Conservation (phyloP, 2,113 vertebrate species). For the Cebidichthys violaceus region DNA sequence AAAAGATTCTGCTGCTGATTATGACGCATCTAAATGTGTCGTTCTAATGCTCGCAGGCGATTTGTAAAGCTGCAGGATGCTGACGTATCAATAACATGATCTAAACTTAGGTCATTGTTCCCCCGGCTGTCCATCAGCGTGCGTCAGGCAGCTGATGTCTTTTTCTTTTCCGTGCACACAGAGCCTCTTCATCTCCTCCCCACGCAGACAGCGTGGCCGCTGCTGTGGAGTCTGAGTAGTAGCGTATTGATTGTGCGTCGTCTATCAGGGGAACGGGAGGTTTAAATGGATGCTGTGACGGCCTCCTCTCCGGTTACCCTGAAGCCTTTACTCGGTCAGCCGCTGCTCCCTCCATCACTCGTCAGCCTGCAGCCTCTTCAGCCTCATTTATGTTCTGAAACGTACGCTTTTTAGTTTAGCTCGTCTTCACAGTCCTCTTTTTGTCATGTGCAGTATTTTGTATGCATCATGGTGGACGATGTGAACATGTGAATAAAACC, state of each 20-base stretch:
- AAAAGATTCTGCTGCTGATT: background rate
- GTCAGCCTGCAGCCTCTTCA: conserved; percentile 11
- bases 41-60: background rate
- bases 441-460: background rate
- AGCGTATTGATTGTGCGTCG: conserved; percentile 78
- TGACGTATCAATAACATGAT: conserved; percentile 63
- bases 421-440: background rate
- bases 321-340: conserved; percentile 37
- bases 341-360: conserved; percentile 17
- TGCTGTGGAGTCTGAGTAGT: conserved; percentile 71
- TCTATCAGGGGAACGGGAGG: conserved; percentile 75
- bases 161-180: conserved; percentile 22
- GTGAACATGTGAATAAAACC: background rate
- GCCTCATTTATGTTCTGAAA: conserved; percentile 10
- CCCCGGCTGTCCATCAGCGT: conserved; percentile 43
- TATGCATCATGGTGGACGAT: background rate
- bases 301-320: conserved; percentile 62
- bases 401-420: background rate
- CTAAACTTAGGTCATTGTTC: conserved; percentile 70
- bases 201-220: conserved; percentile 51
- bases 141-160: conserved; percentile 44
- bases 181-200: background rate
- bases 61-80: conserved; percentile 35
- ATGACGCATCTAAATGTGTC: background rate
- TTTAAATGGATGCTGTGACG: conserved; percentile 79